Base-by-base conservation (phyloP, 2,888 invertebrate species). In the Caenorhabditis sinica region DNA sequence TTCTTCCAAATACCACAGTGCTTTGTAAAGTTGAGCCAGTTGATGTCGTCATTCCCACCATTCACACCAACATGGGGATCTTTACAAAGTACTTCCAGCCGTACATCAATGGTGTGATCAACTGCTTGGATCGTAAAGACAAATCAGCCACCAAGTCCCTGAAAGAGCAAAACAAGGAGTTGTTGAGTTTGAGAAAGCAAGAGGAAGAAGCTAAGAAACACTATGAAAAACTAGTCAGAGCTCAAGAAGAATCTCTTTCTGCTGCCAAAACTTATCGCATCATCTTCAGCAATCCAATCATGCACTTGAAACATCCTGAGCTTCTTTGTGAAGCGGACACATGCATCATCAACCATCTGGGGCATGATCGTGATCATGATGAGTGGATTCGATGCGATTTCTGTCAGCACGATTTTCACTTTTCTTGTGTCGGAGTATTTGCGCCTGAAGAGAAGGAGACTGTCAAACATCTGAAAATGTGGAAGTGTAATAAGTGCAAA, bases 281-380 rank as follows among this genome's bases (percentile, higher is more conserved):
- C 40, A 40, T 40, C 40, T 40, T 40, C 13, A 6, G 8, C 11
- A 40, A 40, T 40, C 40, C 40, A 2, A 40, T 11, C 40, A 40
- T 40, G 40, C 11, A 11, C 13, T 40, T 40, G 40, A 40, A 40
- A 11, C 40, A 40, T 40, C 40, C 40, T 11, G 40, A 40, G 13
- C 40, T 40, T 40, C 40, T 40, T 40, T 40, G 40, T 13, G 13
- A 40, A 11, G 6, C 40, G 15, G 23, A 40, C 40, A 13, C 9
- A 15, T 63, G 63, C 43, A 63, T 63, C 15, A 36, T 63, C 43
- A 63, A 63, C 15, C 63, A 63, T 13, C 36, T 25, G 40, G 51
- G 2, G 20, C 0, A 4, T 43, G 8, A 61, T 23, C 3, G 9
- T 15, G 9, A 28, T n/a, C 30, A 40, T 4, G 61, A 61, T 40